phyloP scores from a whole-genome alignment of 35 echinoderm and acorn worm genomes.

The Diadema setosum region DNA sequence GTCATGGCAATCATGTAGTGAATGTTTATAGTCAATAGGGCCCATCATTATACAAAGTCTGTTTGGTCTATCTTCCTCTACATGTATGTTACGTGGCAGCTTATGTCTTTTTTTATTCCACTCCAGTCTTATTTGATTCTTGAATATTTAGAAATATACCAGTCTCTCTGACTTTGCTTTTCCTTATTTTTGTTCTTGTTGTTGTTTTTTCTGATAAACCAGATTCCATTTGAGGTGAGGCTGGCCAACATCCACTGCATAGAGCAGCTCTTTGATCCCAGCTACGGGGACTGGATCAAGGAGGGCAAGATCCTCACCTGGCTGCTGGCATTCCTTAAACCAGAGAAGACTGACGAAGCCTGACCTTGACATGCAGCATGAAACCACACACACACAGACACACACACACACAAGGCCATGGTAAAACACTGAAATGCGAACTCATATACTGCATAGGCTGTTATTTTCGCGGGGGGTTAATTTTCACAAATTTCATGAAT shows the following conservation, averaged over 20 bases:
- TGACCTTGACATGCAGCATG: not conserved
- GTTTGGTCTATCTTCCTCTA: no score
- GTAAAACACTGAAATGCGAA: no score
- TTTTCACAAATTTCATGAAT: no score
- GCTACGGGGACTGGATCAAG: conserved; percentile 71
- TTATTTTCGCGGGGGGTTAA: no score
- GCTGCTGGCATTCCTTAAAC: conserved; percentile 44
- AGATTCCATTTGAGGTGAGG: conserved; percentile 94
- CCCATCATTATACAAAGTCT: no score
- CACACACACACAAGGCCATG: no score
- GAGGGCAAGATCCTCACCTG: conserved; percentile 67
- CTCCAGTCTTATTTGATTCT: not conserved
- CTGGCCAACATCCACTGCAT: conserved; percentile 67
- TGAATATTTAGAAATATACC: not conserved
- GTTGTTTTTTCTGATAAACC: not conserved
- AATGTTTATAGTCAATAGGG: no score
- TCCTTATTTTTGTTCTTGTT: not conserved
- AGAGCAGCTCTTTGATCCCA: conserved; percentile 95
- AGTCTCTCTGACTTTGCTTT: not conserved
- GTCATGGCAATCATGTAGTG: no score
- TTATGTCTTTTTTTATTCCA: not conserved
- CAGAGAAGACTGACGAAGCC: no score
- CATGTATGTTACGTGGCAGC: not conserved
- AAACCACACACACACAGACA: no score
- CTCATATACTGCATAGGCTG: no score